These are phyloP conservation scores for Zeuzera pyrina DNA, from an alignment of 2,888 invertebrate genomes.

Conservation along the genomic window DNA sequence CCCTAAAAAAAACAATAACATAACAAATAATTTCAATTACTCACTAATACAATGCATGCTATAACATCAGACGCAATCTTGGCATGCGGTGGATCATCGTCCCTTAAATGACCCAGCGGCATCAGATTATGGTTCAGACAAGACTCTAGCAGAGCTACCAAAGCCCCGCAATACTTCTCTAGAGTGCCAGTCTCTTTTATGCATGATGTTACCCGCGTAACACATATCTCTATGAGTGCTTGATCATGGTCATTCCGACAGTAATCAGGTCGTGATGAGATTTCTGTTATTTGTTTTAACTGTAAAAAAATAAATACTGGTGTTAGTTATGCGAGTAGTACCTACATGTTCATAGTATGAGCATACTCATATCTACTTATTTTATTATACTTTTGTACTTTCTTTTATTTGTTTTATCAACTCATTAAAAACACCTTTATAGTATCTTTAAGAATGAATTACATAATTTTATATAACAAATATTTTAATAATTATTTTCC, in stretches of 20 bases:
- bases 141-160: constrained; percentile 88
- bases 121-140: constrained; percentile 92
- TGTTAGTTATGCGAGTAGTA: no score
- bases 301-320: no score
- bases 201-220: constrained; percentile 91
- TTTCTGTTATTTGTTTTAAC: constrained; percentile 83
- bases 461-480: background rate
- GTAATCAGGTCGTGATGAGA: constrained; percentile 88
- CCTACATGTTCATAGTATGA: no score
- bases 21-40: constrained; percentile 22
- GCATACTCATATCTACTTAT: no score
- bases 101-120: constrained; percentile 76
- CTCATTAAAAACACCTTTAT: background rate
- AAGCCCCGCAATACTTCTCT: constrained; percentile 86
- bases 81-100: constrained; percentile 95
- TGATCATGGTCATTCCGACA: constrained; percentile 92
- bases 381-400: no score
- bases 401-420: no score
- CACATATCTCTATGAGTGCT: constrained; percentile 95
- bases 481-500: no score
- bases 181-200: constrained; percentile 91
- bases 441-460: background rate
- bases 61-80: constrained; percentile 97
- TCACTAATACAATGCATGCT: constrained; percentile 93
- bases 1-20: no score